Evolutionary conservation across 2,113 vertebrate genomes (phyloP), one percentile per base, ranked within the genome.

Genomic region (Malurus melanocephalus): DNA sequence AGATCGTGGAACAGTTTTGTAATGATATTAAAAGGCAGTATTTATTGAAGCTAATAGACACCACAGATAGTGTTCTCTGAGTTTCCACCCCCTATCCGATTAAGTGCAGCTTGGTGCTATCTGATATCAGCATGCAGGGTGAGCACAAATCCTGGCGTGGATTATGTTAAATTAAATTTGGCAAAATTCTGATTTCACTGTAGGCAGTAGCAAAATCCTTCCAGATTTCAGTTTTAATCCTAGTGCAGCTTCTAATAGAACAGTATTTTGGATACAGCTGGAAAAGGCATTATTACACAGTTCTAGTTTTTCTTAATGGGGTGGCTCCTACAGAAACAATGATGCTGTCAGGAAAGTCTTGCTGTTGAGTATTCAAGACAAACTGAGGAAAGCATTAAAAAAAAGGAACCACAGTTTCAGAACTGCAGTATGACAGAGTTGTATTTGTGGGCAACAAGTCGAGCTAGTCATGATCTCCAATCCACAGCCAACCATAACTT

Each of bases 91-190:
- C 13, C 56, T 62, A 74, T 51, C 72, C 90, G 52, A 94, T 85
- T 90, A 89, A 94, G 86, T 77, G 56, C 77, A 92, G 77, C 65
- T 88, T 84, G 42, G 35, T 72, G 52, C 35, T 78, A 65, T 65
- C 48, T 74, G 16, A 28, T 86, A 71, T 78, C 77, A 91, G 43
- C 10, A 32, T 23, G 42, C 73, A 86, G 53, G 83, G 4, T 72
- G 22, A 45, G 67, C 61, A 65, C 33, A 93, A 95, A 75, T 45
- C 75, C 89, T 59, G 89, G 89, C 23, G 66, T 92, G 94, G 92
- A 93, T 71, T 81, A 8, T 10, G 5, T 18, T 45, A 30, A 22
- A n/a, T 43, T 84, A 49, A 81, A 81, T 24, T 38, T 23, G 38
- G 49, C 22, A 90, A 87, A 84, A 88, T 43, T 60, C 77, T 76